Conservation (phyloP, 2,888 invertebrate species). For the Melikaiella ostensackeni region DNA sequence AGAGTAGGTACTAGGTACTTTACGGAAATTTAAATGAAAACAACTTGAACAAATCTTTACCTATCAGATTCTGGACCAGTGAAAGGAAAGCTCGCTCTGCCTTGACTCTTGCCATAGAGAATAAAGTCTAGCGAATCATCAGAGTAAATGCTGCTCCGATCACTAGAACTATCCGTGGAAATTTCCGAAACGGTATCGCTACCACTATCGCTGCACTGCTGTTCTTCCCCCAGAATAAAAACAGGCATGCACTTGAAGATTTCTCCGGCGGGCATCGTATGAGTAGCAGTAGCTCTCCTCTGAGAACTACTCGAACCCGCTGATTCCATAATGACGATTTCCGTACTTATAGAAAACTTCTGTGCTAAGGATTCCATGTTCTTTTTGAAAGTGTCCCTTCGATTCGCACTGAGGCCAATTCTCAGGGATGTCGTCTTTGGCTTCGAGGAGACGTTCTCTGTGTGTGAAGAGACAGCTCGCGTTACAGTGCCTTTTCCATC, state of each 20-base stretch:
- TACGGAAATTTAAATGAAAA: background rate
- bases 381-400: slow-evolving; percentile 75
- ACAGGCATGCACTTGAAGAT: slow-evolving; percentile 77
- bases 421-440: slow-evolving; percentile 50
- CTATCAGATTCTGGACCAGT: slow-evolving; percentile 67
- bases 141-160: slow-evolving; percentile 78
- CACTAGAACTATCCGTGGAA: slow-evolving; percentile 79
- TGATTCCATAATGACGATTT: slow-evolving; percentile 71
- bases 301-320: slow-evolving; percentile 51
- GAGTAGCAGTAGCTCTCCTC: slow-evolving; percentile 73
- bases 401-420: slow-evolving; percentile 73
- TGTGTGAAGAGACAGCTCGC: slow-evolving; percentile 62
- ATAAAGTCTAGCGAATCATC: slow-evolving; percentile 78
- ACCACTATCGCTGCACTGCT: slow-evolving; percentile 76
- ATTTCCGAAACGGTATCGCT: slow-evolving; percentile 78
- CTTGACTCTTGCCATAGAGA: slow-evolving; percentile 73
- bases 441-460: slow-evolving; percentile 64
- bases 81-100: slow-evolving; percentile 73
- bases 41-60: slow-evolving; percentile 38
- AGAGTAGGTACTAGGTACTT: too few species aligned
- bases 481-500: slow-evolving; percentile 43
- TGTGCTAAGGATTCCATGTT: slow-evolving; percentile 77
- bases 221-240: slow-evolving; percentile 76
- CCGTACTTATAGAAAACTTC: slow-evolving; percentile 72
- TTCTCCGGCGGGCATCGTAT: slow-evolving; percentile 76